phyloP scores from a whole-genome alignment of 2,113 vertebrate genomes.

The Hystrix brachyura region DNA sequence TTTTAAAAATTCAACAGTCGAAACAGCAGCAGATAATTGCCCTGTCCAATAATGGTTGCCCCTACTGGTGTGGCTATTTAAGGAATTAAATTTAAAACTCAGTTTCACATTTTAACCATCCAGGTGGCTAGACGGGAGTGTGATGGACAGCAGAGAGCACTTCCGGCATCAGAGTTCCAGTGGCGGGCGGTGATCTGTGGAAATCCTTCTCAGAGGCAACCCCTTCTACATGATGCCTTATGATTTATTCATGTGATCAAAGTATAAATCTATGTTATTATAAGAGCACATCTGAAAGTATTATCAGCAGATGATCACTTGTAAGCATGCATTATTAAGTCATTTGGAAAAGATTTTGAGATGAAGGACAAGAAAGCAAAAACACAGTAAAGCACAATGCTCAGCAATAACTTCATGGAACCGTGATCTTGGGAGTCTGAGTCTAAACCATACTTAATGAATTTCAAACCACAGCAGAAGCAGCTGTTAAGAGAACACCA shows the following conservation, averaged over 20 bases:
- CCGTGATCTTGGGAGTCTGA: not conserved
- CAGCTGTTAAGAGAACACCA: not conserved
- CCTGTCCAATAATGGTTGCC: not conserved
- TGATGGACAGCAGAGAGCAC: not conserved
- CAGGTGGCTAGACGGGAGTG: not conserved
- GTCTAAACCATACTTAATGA: not conserved
- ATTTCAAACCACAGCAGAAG: constrained; percentile 15
- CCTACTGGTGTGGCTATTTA: not conserved
- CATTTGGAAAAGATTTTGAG: constrained; percentile 47
- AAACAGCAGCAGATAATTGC: not conserved
- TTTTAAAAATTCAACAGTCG: not conserved
- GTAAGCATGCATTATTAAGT: constrained; percentile 44
- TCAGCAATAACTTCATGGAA: not conserved
- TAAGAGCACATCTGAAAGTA: constrained; percentile 44
- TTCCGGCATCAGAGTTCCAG: not conserved
- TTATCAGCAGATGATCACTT: constrained; percentile 49
- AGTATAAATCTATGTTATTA: constrained; percentile 6
- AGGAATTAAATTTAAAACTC: constrained; percentile 2
- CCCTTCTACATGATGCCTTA: not conserved
- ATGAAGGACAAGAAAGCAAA: constrained; percentile 54
- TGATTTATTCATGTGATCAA: constrained; percentile 57
- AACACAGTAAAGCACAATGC: not conserved
- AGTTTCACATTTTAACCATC: not conserved
- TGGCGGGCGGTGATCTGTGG: not conserved
- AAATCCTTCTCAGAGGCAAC: constrained; percentile 39